Base-by-base conservation (phyloP, 1,140 invertebrate genomes). In the Drosophila melanica region DNA sequence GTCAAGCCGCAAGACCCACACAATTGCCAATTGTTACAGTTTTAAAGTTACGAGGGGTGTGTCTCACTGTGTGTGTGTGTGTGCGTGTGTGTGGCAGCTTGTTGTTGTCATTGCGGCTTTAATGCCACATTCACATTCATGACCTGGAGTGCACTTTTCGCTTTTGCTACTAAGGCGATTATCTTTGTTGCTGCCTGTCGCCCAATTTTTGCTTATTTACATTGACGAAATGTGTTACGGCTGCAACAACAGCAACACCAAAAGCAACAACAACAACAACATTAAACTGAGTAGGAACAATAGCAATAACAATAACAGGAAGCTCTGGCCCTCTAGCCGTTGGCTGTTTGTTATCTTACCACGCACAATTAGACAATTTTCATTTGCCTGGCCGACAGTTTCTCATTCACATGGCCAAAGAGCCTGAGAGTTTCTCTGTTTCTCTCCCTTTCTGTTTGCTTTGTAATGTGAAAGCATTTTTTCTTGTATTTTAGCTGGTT, bases 281-380 rank as follows among this genome's bases (percentile, higher is more conserved):
- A 57, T 50, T 4, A 27, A 53, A 5, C 33, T 27, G 44, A 51
- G 47, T 30, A 51, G 55, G n/a, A 69, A 71, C 68, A 75, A 58
- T 35, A 47, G 62, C 48, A 81, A 78, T 50, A 87, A 86, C 82
- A 87, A 86, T 86, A 79, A 87, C 82, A 86, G 82, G 82, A 87
- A 86, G 79, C 82, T 85, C 66, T 71, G 27, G 72, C 59, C 75
- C 55, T 42, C 63, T 69, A 47, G 58, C 72, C 72, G 42, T 45
- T 41, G 44, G 57, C 72, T 76, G 62, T 89, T 89, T 86, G 84
- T 89, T 89, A 89, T 89, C 85, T 89, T 89, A 84, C 77, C 85
- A 90, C 85, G 84, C 84, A 89, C 84, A 89, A 89, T 89, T 89
- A 89, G 85, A 89, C 84, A 89, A 89, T 89, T 89, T 90, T 73